These are phyloP conservation scores for Sciaenops ocellatus DNA, from an alignment of 2,797 vertebrate species.

Conservation along the genomic window DNA sequence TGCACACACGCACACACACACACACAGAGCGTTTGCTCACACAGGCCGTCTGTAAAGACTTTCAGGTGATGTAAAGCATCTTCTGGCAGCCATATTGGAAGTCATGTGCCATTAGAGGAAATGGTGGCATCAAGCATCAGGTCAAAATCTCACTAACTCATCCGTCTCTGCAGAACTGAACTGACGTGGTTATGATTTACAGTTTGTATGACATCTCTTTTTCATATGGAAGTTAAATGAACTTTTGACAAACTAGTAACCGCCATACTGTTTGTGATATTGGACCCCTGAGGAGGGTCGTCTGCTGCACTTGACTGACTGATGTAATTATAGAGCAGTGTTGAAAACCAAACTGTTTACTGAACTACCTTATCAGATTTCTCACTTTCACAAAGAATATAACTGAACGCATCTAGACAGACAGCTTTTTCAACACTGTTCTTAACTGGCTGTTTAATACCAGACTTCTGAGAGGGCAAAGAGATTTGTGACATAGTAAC, in stretches of 20 bases:
- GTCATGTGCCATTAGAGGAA: not conserved
- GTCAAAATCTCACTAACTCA: not conserved
- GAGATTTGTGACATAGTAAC: not conserved
- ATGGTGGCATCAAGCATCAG: not conserved
- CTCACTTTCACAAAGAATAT: conserved; percentile 28
- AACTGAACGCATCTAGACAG: conserved; percentile 27
- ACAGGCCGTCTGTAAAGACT: not conserved
- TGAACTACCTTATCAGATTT: conserved; percentile 37
- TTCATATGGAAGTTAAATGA: not conserved
- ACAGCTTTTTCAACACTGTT: conserved; percentile 25
- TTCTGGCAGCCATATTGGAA: not conserved
- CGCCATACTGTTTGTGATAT: too few relatives aligned
- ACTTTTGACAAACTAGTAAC: not conserved
- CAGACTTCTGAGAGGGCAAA: not conserved
- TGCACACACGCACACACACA: not conserved
- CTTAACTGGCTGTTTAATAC: not conserved
- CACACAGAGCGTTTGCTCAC: conserved; percentile 23
- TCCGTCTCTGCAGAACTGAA: not conserved
- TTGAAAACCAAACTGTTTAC: not conserved
- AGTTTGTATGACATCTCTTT: not conserved
- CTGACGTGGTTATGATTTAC: not conserved
- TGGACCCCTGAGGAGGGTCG: not conserved
- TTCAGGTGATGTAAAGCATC: conserved; percentile 30
- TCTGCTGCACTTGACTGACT: not conserved
- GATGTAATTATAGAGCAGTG: not conserved